phyloP scores from a whole-genome alignment of 2,888 invertebrate genomes.

The Polietes domitor region DNA sequence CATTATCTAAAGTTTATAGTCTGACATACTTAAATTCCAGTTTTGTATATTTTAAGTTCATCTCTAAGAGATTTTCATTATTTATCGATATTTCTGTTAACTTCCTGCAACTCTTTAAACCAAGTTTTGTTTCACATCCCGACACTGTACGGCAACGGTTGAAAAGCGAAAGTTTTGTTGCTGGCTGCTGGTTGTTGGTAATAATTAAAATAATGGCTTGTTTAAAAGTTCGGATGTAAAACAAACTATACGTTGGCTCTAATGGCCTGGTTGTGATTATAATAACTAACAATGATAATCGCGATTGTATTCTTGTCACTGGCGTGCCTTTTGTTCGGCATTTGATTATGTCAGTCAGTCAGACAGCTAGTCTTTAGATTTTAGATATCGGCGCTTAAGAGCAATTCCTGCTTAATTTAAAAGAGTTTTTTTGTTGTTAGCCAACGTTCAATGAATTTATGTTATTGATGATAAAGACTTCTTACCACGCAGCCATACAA shows the following conservation, averaged over 20 bases:
- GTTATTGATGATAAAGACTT: background rate
- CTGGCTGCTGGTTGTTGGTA: constrained; percentile 35
- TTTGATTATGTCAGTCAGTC: background rate
- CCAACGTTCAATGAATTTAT: constrained; percentile 6
- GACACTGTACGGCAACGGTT: background rate
- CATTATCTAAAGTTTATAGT: too few relatives aligned
- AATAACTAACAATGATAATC: constrained; percentile 7
- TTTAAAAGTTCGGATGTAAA: constrained; percentile 42
- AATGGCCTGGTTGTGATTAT: constrained; percentile 41
- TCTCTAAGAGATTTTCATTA: too few relatives aligned
- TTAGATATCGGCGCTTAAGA: background rate
- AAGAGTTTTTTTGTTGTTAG: background rate
- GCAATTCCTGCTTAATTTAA: background rate
- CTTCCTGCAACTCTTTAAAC: too few relatives aligned
- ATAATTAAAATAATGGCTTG: constrained; percentile 55
- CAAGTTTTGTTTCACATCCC: too few relatives aligned
- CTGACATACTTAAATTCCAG: too few relatives aligned
- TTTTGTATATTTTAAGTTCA: too few relatives aligned
- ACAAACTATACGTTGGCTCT: constrained; percentile 5
- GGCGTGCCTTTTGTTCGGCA: background rate
- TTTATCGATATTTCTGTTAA: too few relatives aligned
- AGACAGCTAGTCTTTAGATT: background rate
- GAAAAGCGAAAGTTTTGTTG: constrained; percentile 38
- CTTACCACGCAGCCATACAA: background rate
- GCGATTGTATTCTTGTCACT: constrained; percentile 22